Base-by-base conservation (phyloP, 2,888 invertebrate genomes). In the Phlogophora meticulosa region DNA sequence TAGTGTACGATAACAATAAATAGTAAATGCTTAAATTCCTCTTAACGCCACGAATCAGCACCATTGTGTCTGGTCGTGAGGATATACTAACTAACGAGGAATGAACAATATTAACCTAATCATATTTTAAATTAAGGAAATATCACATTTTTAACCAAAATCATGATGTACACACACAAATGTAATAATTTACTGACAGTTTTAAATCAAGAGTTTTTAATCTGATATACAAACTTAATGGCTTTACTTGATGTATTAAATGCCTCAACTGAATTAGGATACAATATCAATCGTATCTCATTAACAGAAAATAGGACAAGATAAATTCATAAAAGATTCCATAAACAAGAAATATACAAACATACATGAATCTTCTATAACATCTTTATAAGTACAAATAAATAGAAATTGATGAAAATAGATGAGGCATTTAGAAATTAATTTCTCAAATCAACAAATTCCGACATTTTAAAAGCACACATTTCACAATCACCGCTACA, bases 141-240 rank as follows among this genome's bases (percentile, higher is more conserved):
- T 91, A 91, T 91, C 91, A 91, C 91, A 91, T 88, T 85, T 88
- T 78, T 82, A 83, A 82, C 70, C 76, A 82, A 87, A 87, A 74
- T 51, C 76, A 83, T 76, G 80, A 85, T 82, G 83, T 81, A n/a
- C 28, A 85, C 84, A 85, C 79, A 83, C 72, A 79, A 74, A 58
- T 34, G 4, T 57, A 36, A 48, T 20, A 51, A 51, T 32, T 45
- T 38, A 56, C 40, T 46, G 7, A 55, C 11, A 53, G 45, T 55
- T 61, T 64, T 72, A 24, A 61, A 64, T 45, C 24, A 55, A 56
- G 13, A 22, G 24, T 36, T 72, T 72, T 73, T 42, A 72, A 69
- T 70, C 62, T 51, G 20, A 40, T 55, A 45, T 46, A 65, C 45
- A 68, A 46, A 65, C 9, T 40, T 43, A 60, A 20, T 69, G 24